Base-by-base conservation (phyloP, 1,140 invertebrate species). In the Neodiprion lecontei region DNA sequence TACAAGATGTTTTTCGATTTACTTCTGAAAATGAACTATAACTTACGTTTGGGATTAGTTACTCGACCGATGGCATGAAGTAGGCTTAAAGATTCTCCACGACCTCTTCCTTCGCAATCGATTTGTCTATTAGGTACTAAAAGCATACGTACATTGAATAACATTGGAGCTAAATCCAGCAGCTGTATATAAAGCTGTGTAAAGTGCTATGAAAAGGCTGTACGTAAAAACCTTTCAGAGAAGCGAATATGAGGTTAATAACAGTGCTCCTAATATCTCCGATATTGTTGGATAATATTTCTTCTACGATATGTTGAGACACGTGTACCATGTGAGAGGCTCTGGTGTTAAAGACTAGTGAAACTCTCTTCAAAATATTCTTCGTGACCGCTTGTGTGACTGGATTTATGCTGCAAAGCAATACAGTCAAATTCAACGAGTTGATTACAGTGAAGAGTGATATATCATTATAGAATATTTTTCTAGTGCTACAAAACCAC, bases 1-100 rank as follows among this genome's bases (percentile, higher is more conserved):
- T 28, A 53, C 53, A 48, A 69, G 23, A 50, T 21, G 11, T 28
- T 72, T 74, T 73, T 75, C 48, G 69, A 69, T 77, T 17, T 8
- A 50, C 67, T 68, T 66, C 28, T 40, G 5, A 5, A 40, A 3
- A 40, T 40, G 1, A 40, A 40, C 5, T 40, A 79, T 9, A 69
- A 74, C 74, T 85, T 90, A 91, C 92, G 90, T 90, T 94, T 95
- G 23, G 94, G 93, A 90, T 95, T 94, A 28, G 94, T 89, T 5
- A 95, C 92, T 81, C 92, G 88, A n/a, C 94, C 94, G 9, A 95
- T 87, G 0, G 92, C 92, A 87, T 95, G 94, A 79, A 95, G 88
- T 74, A 95, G 89, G 50, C 91, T 92, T 23, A 95, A 89, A 70
- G 87, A 91, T 83, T 94, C 92, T 84, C 93, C 93, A 79, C 92